These are phyloP conservation scores for Corticium candelabrum DNA, from an alignment of 37 sponge, comb jelly and placozoan genomes.

Conservation along the genomic window DNA sequence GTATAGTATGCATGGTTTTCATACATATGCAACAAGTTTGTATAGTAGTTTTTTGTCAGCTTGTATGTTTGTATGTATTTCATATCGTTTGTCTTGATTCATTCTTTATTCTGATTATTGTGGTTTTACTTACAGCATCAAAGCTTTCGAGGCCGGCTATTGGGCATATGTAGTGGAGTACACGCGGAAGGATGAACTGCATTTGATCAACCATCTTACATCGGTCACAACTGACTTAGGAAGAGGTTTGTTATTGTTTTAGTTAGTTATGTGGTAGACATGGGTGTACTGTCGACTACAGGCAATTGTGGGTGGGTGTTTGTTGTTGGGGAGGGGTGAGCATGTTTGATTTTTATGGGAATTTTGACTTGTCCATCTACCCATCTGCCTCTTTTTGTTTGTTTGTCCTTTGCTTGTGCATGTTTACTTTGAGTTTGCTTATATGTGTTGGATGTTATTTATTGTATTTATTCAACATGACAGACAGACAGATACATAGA, in stretches of 20 bases:
- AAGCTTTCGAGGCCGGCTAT: background rate
- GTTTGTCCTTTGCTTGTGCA: too few species aligned
- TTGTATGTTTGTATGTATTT: background rate
- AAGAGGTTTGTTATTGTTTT: background rate
- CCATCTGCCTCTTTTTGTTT: too few species aligned
- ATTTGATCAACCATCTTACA: background rate
- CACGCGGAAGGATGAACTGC: background rate
- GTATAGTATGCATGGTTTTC: too few species aligned
- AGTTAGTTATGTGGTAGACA: too few species aligned
- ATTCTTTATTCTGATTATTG: background rate
- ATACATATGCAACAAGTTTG: too few species aligned
- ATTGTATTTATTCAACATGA: too few species aligned
- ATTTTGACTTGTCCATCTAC: too few species aligned
- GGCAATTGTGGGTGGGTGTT: background rate
- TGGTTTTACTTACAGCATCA: background rate
- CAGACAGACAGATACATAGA: too few species aligned
- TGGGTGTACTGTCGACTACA: too few species aligned
- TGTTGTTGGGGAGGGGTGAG: background rate
- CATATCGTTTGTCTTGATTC: background rate
- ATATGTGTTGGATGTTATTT: too few species aligned
- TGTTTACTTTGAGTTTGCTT: too few species aligned
- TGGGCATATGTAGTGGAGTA: background rate
- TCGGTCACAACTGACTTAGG: background rate
- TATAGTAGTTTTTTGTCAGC: background rate
- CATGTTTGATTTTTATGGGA: too few species aligned